Evolutionary conservation across 92 coral and sea anemone species (phyloP).

Genomic region (Palythoa caribaeorum): DNA sequence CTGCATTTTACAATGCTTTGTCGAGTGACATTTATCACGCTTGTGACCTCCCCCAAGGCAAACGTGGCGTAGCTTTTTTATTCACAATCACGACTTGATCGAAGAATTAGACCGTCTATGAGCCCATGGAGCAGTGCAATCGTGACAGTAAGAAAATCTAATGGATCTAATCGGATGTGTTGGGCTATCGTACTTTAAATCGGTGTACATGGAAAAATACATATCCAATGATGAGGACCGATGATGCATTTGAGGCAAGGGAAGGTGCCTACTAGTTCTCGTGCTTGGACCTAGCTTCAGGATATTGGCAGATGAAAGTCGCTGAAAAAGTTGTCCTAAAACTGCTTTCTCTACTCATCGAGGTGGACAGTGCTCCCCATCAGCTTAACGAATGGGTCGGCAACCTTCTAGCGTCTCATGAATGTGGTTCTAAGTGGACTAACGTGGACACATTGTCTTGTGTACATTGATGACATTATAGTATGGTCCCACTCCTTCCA

Average conservation of each 20-base stretch:
- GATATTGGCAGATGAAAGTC: conserved; percentile 48
- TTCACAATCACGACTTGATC: no score
- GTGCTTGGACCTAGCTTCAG: conserved; percentile 43
- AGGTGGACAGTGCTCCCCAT: conserved; percentile 4
- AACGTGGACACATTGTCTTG: no score
- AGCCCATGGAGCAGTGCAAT: conserved; percentile 65
- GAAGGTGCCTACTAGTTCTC: conserved; percentile 49
- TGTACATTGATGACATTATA: no score
- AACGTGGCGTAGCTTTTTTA: no score
- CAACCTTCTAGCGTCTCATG: conserved; percentile 57
- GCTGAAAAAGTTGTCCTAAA: conserved; percentile 18
- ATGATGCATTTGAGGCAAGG: conserved; percentile 51
- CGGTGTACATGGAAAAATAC: conserved; percentile 64
- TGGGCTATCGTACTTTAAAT: conserved; percentile 43
- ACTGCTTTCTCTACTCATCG: neutral
- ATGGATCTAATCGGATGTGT: conserved; percentile 46
- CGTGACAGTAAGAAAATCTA: conserved; percentile 43
- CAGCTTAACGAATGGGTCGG: conserved; percentile 52
- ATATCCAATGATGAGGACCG: conserved; percentile 49
- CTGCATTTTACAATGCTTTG: no score
- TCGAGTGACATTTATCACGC: no score
- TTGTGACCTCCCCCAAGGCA: no score
- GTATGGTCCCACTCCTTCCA: no score
- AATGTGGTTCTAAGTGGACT: no score
- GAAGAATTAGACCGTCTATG: conserved; percentile 38